Conservation (phyloP, 2,797 vertebrate genomes). For the Enteromius argenteus region DNA sequence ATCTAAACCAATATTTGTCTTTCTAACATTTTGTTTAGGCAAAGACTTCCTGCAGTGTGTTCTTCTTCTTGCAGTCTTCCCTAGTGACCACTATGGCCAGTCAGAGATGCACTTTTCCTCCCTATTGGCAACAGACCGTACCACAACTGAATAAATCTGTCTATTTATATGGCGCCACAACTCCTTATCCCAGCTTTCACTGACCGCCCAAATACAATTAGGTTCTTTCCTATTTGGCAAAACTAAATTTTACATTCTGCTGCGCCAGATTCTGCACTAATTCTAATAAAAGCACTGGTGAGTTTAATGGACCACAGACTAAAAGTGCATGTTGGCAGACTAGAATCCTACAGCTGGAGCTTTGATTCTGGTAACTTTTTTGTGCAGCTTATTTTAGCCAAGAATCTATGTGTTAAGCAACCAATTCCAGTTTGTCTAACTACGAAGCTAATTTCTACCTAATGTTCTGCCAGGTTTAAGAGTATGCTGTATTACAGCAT, state of each 20-base stretch:
- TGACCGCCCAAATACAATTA: conserved; percentile 16
- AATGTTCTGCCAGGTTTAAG: neutral
- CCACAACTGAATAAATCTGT: conserved; percentile 48
- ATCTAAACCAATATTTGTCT: neutral
- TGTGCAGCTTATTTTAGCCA: neutral
- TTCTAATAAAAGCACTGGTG: conserved; percentile 14
- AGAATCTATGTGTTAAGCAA: neutral
- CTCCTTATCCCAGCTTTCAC: neutral
- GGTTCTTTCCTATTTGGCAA: conserved; percentile 15
- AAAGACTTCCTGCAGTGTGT: neutral
- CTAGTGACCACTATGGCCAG: neutral
- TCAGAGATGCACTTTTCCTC: conserved; percentile 25
- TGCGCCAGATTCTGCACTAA: neutral
- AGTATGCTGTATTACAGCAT: neutral
- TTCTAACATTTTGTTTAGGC: neutral
- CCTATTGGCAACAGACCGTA: conserved; percentile 9
- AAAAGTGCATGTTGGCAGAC: neutral
- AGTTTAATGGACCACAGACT: neutral
- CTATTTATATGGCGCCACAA: conserved; percentile 45
- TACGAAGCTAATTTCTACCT: neutral
- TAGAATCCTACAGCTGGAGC: neutral
- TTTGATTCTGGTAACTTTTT: neutral
- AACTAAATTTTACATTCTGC: neutral
- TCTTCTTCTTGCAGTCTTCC: neutral
- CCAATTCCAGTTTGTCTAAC: neutral